Evolutionary conservation across 2,797 vertebrate species (phyloP).

Genomic region (Macropus fuliginosus): DNA sequence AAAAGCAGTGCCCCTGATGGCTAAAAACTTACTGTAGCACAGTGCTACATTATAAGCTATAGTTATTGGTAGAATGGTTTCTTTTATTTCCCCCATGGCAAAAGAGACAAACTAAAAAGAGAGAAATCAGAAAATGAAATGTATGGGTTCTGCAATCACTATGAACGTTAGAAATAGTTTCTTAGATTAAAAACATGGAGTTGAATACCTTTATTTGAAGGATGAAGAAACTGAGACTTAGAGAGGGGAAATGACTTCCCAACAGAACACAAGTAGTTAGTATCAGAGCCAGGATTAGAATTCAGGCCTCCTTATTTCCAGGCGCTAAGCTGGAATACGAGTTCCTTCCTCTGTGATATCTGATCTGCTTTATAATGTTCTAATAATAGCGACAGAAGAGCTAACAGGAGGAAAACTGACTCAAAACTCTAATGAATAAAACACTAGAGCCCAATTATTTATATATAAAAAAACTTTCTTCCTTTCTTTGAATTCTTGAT

Average conservation of each 20-base stretch:
- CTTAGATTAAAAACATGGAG: not conserved
- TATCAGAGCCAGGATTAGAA: not conserved
- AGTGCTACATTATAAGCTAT: not conserved
- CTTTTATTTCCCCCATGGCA: not conserved
- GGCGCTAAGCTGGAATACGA: not conserved
- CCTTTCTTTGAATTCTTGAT: conserved; percentile 20
- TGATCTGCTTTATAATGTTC: not conserved
- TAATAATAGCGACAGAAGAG: conserved; percentile 1
- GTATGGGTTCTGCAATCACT: not conserved
- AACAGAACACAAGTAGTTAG: not conserved
- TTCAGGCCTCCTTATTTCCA: not conserved
- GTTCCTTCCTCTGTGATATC: not conserved
- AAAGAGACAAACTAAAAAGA: conserved; percentile 22
- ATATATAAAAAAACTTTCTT: not conserved
- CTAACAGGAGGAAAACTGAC: conserved; percentile 11
- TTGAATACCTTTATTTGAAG: conserved; percentile 2
- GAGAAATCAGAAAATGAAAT: conserved; percentile 15
- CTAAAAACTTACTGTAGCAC: not conserved
- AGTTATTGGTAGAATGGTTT: not conserved
- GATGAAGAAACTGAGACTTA: conserved; percentile 25
- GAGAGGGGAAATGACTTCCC: not conserved
- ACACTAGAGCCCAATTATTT: not conserved
- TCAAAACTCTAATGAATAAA: conserved; percentile 39
- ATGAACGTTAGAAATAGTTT: not conserved
- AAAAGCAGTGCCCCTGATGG: not conserved